phyloP scores from a whole-genome alignment of 2,113 vertebrate species.

The Pygoscelis adeliae region DNA sequence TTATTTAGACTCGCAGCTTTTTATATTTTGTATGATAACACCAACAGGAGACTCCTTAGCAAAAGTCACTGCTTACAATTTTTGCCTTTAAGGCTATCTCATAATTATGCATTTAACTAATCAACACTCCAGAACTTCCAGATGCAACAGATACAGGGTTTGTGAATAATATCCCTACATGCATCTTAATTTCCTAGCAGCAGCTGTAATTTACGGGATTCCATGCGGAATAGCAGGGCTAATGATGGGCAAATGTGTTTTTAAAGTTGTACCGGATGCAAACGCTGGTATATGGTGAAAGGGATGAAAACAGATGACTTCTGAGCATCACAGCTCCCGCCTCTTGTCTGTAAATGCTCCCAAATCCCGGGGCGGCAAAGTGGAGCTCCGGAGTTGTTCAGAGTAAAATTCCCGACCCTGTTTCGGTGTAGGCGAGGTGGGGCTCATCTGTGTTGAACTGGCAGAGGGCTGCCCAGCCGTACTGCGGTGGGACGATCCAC shows the following conservation, averaged over 20 bases:
- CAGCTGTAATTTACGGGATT: slow-evolving; percentile 61
- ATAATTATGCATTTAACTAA: slow-evolving; percentile 54
- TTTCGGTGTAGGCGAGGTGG: background rate
- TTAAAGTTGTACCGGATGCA: background rate
- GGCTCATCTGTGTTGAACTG: background rate
- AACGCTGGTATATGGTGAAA: background rate
- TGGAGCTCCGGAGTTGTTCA: accelerated
- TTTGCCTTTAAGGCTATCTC: slow-evolving; percentile 72
- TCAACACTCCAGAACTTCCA: slow-evolving; percentile 67
- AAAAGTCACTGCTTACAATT: slow-evolving; percentile 58
- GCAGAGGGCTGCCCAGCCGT: background rate
- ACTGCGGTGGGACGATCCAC: background rate
- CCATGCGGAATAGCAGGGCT: background rate
- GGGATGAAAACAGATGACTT: background rate
- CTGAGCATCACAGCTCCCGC: accelerated
- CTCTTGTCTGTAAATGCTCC: background rate
- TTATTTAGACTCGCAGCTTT: background rate
- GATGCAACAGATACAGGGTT: slow-evolving; percentile 50
- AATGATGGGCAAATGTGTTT: slow-evolving; percentile 7
- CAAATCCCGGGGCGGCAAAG: background rate
- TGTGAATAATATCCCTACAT: slow-evolving; percentile 30
- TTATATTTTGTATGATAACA: background rate
- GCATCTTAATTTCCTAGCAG: slow-evolving; percentile 47
- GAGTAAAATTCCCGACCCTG: too few relatives aligned
- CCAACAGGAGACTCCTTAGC: slow-evolving; percentile 23